phyloP scores from a whole-genome alignment of 2,888 invertebrate species.

The Drosophila testacea region DNA sequence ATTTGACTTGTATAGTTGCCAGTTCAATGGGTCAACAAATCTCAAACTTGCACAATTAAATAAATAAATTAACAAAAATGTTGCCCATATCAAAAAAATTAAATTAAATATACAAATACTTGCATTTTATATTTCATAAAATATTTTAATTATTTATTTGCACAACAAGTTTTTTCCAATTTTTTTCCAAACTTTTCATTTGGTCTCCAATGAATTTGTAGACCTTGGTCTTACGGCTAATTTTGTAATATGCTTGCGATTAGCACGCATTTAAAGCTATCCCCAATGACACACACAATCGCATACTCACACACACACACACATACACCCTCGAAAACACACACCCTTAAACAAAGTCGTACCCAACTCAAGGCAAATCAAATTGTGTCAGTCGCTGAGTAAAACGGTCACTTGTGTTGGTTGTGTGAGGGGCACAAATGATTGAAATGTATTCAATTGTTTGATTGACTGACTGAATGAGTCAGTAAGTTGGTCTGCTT shows the following conservation, averaged over 20 bases:
- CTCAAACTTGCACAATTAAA: too few species aligned
- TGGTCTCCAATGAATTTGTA: too few species aligned
- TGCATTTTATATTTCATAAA: too few species aligned
- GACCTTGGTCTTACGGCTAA: neutral
- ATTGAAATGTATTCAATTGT: slow-evolving; percentile 81
- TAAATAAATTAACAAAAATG: too few species aligned
- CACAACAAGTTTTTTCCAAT: too few species aligned
- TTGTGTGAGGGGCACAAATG: slow-evolving; percentile 46
- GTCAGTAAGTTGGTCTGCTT: slow-evolving; percentile 26
- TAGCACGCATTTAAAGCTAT: slow-evolving; percentile 42
- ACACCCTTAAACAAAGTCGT: slow-evolving; percentile 8
- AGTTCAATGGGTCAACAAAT: too few species aligned
- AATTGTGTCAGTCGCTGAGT: slow-evolving; percentile 52
- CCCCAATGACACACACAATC: neutral
- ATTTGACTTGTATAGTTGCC: too few species aligned
- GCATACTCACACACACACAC: slow-evolving; percentile 16
- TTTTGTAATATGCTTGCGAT: slow-evolving; percentile 29
- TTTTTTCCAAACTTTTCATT: too few species aligned
- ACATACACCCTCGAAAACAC: slow-evolving; percentile 11
- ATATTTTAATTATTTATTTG: too few species aligned
- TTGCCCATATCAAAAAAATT: too few species aligned
- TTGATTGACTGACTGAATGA: slow-evolving; percentile 65
- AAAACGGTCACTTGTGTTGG: slow-evolving; percentile 17
- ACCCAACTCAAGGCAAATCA: slow-evolving; percentile 63
- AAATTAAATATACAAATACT: too few species aligned